phyloP scores from a whole-genome alignment of 2,888 invertebrate species.

The Lasioglossum malachurum region DNA sequence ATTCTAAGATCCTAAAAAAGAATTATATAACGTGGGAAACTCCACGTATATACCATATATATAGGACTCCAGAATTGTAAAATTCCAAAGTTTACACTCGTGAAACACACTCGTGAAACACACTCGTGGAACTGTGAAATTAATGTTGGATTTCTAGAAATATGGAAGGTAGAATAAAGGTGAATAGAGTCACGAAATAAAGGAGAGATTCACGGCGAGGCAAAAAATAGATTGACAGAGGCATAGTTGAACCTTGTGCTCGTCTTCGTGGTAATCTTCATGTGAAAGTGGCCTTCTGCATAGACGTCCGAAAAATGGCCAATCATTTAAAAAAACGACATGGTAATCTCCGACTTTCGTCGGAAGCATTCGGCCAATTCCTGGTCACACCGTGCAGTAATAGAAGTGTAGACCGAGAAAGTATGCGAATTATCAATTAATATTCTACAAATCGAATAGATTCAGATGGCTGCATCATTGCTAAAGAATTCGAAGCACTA shows the following conservation, averaged over 20 bases:
- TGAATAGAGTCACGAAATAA: background rate
- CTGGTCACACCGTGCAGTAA: background rate
- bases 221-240: slow-evolving; percentile 25
- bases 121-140: too few species aligned
- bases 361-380: slow-evolving; percentile 4
- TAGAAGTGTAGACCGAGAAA: background rate
- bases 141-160: background rate
- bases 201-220: background rate
- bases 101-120: background rate
- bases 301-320: slow-evolving; percentile 38
- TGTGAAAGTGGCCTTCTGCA: slow-evolving; percentile 70
- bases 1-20: too few species aligned
- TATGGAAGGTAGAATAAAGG: background rate
- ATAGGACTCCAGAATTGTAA: background rate
- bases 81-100: background rate
- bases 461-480: slow-evolving; percentile 2
- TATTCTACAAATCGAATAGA: slow-evolving; percentile 10
- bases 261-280: slow-evolving; percentile 37
- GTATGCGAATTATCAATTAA: background rate
- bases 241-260: slow-evolving; percentile 35
- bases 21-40: background rate
- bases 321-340: slow-evolving; percentile 8
- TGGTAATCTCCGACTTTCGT: slow-evolving; percentile 18
- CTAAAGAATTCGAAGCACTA: background rate
- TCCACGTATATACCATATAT: too few species aligned